Conservation (phyloP, 2,888 invertebrate genomes). For the Lobophora halterata region DNA sequence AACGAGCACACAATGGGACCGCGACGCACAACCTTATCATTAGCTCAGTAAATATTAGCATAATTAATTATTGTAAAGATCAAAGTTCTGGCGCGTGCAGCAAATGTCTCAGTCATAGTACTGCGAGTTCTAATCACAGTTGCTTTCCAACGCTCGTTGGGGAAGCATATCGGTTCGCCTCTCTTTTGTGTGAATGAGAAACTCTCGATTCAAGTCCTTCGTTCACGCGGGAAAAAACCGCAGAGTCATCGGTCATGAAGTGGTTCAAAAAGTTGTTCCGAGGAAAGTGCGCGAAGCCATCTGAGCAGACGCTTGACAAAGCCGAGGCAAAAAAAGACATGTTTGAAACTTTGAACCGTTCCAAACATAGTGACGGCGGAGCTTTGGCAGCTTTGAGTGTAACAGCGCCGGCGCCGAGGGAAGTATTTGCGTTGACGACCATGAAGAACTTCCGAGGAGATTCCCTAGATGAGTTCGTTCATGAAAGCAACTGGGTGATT, state of each 20-base stretch:
- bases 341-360: slow-evolving; percentile 38
- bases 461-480: slow-evolving; percentile 52
- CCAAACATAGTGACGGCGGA: slow-evolving; percentile 26
- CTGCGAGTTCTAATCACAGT: slow-evolving; percentile 42
- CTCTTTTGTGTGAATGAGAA: slow-evolving; percentile 78
- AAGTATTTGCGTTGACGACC: slow-evolving; percentile 63
- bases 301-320: slow-evolving; percentile 39
- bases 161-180: slow-evolving; percentile 35
- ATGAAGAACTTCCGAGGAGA: slow-evolving; percentile 63
- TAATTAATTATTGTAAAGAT: slow-evolving; percentile 64
- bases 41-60: slow-evolving; percentile 57
- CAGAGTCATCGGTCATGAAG: slow-evolving; percentile 80
- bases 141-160: slow-evolving; percentile 43
- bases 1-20: slow-evolving; percentile 63
- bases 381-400: slow-evolving; percentile 36
- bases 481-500: slow-evolving; percentile 69
- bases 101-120: slow-evolving; percentile 45
- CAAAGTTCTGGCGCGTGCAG: slow-evolving; percentile 76
- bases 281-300: slow-evolving; percentile 75
- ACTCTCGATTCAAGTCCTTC: slow-evolving; percentile 81
- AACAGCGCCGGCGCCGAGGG: slow-evolving; percentile 36
- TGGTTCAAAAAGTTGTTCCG: slow-evolving; percentile 84
- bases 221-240: slow-evolving; percentile 83
- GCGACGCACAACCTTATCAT: slow-evolving; percentile 63
- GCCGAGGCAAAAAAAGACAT: slow-evolving; percentile 36